A percentile compares a stretch with the other conserved stretches of the same genome.
Evolutionary conservation across 2,888 invertebrate genomes (phyloP).

Genomic region (Ephialtes manifestator): DNA sequence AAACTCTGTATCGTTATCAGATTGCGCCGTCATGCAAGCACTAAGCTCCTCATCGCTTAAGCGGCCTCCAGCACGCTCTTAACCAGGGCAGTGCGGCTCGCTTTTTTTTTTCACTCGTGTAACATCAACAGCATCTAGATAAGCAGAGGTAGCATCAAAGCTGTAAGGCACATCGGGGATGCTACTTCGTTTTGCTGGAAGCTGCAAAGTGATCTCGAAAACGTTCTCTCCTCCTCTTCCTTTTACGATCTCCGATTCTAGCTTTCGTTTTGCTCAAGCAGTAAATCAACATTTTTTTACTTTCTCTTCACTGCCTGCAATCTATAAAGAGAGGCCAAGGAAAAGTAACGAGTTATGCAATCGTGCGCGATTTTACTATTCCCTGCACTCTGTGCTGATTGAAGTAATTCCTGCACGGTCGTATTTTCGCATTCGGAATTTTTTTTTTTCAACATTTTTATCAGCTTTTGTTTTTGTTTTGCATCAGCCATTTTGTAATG

Average conservation of each 20-base stretch:
- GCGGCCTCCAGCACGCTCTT: conserved; percentile 58
- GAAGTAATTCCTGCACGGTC: not conserved
- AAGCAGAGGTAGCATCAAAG: conserved; percentile 52
- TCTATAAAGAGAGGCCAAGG: not conserved
- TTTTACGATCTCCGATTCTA: not conserved
- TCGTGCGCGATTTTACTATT: not conserved
- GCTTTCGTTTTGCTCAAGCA: not conserved
- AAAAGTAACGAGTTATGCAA: not conserved
- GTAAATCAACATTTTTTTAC: conserved; percentile 22
- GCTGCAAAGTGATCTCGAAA: conserved; percentile 62
- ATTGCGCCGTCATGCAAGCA: conserved; percentile 71
- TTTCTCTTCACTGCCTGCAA: not conserved
- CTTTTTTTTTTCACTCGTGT: conserved; percentile 67
- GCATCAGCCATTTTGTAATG: not conserved
- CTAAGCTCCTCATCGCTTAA: conserved; percentile 75
- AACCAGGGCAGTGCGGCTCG: conserved; percentile 47
- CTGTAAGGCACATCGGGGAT: conserved; percentile 31
- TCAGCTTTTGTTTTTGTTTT: not conserved
- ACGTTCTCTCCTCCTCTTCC: conserved; percentile 21
- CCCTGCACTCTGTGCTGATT: conserved; percentile 1
- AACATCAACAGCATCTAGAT: conserved; percentile 68
- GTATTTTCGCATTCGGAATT: not conserved
- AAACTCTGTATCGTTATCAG: conserved; percentile 76
- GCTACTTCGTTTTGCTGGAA: conserved; percentile 41
- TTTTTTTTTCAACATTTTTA: not conserved